These are phyloP conservation scores for Pseudonaja textilis DNA, from an alignment of 2,113 vertebrate genomes.

Conservation along the genomic window DNA sequence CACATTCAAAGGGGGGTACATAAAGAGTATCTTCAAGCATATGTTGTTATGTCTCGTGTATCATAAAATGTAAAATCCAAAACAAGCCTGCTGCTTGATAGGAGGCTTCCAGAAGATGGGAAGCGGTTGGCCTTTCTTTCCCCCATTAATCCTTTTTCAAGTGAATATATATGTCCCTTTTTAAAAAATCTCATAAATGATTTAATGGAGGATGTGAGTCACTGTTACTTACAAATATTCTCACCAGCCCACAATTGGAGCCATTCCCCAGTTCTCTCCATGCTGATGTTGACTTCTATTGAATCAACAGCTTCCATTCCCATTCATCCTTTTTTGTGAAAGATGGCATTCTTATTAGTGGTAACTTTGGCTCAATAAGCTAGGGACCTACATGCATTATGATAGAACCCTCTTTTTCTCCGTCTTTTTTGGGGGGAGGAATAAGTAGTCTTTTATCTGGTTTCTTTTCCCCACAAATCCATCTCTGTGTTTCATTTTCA, in stretches of 20 bases:
- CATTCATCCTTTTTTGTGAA: background rate
- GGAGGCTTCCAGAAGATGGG: background rate
- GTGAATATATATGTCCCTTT: background rate
- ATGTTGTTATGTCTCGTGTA: background rate
- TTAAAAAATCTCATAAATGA: background rate
- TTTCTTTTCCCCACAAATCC: background rate
- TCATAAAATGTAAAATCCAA: background rate
- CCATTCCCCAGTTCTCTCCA: background rate
- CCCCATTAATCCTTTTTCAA: background rate
- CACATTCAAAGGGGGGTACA: background rate
- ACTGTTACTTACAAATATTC: background rate
- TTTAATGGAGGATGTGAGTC: background rate
- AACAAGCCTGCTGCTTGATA: background rate
- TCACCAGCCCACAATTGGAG: background rate
- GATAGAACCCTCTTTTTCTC: background rate
- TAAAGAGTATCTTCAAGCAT: background rate
- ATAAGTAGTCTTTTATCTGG: background rate
- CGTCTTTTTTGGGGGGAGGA: rapidly evolving
- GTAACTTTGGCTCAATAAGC: background rate
- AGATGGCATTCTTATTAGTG: background rate
- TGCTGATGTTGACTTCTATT: background rate
- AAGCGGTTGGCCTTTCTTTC: background rate
- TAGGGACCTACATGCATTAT: background rate
- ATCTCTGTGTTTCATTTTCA: background rate
- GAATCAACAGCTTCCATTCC: background rate